phyloP scores from a whole-genome alignment of 2,888 invertebrate genomes.

The Acronicta aceris region DNA sequence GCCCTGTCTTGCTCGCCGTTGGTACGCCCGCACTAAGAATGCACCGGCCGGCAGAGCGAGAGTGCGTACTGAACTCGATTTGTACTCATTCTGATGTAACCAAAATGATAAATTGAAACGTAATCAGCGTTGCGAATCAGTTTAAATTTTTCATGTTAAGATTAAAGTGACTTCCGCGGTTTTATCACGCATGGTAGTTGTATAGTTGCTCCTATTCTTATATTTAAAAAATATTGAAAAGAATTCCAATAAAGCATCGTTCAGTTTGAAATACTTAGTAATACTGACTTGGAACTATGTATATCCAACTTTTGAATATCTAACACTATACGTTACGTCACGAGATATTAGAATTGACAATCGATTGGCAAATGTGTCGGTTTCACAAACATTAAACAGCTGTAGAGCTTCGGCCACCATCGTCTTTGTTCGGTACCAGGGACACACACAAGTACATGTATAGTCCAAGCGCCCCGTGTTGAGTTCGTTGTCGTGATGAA shows the following conservation, averaged over 20 bases:
- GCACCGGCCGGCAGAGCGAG: slow-evolving; percentile 68
- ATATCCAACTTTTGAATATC: background rate
- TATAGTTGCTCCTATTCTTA: background rate
- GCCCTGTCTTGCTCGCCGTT: slow-evolving; percentile 66
- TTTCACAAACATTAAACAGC: slow-evolving; percentile 87
- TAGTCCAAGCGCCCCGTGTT: slow-evolving; percentile 56
- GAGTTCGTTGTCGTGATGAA: slow-evolving; percentile 78
- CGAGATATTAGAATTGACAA: slow-evolving; percentile 63
- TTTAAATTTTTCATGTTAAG: slow-evolving; percentile 11
- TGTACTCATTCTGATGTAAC: slow-evolving; percentile 66
- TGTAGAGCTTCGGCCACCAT: slow-evolving; percentile 74
- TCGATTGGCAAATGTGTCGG: slow-evolving; percentile 77
- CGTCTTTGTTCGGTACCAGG: slow-evolving; percentile 77
- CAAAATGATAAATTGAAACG: slow-evolving; percentile 38
- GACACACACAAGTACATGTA: slow-evolving; percentile 59
- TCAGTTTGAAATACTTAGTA: background rate
- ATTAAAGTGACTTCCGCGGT: slow-evolving; percentile 13
- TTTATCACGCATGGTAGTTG: slow-evolving; percentile 5
- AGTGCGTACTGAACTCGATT: slow-evolving; percentile 66
- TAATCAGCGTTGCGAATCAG: slow-evolving; percentile 27
- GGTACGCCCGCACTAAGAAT: slow-evolving; percentile 78
- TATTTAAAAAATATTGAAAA: background rate
- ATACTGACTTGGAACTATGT: fast-evolving
- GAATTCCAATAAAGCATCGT: background rate
- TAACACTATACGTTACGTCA: slow-evolving; percentile 65